Evolutionary conservation across 2,888 invertebrate species (phyloP).

Genomic region (Drosophila anomelani): DNA sequence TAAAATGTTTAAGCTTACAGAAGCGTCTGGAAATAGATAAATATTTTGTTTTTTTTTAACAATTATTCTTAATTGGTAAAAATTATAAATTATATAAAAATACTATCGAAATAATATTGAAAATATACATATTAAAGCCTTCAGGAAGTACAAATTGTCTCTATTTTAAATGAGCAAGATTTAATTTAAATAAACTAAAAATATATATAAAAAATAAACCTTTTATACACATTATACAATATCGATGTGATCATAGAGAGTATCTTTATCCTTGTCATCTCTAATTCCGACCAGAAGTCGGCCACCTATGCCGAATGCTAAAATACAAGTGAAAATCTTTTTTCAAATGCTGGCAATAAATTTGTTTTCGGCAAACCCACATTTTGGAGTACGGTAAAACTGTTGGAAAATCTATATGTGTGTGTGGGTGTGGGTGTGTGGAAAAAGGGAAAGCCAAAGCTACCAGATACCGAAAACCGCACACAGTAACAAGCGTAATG

Average conservation of each 20-base stretch:
- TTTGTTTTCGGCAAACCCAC: conserved; percentile 22
- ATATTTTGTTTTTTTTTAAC: too few species aligned
- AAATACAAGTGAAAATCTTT: conserved; percentile 42
- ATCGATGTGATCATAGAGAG: too few species aligned
- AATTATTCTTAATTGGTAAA: too few species aligned
- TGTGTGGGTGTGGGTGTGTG: neutral
- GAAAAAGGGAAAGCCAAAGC: too few species aligned
- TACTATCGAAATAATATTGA: neutral
- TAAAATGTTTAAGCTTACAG: neutral
- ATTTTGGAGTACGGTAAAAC: conserved; percentile 8
- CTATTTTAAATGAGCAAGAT: too few species aligned
- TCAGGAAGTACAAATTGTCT: too few species aligned
- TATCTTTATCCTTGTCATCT: neutral
- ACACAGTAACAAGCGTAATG: conserved; percentile 56
- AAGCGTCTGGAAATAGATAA: too few species aligned
- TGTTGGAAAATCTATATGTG: neutral
- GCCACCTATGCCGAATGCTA: conserved; percentile 34
- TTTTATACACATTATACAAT: too few species aligned
- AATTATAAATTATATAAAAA: too few species aligned
- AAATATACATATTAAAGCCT: too few species aligned
- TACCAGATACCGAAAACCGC: conserved; percentile 12
- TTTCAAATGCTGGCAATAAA: conserved; percentile 35
- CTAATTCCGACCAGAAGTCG: conserved; percentile 2
- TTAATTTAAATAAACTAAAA: neutral
- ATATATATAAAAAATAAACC: too few species aligned